phyloP scores from a whole-genome alignment of 1,140 invertebrate species.

The Zaprionus kolodkinae region DNA sequence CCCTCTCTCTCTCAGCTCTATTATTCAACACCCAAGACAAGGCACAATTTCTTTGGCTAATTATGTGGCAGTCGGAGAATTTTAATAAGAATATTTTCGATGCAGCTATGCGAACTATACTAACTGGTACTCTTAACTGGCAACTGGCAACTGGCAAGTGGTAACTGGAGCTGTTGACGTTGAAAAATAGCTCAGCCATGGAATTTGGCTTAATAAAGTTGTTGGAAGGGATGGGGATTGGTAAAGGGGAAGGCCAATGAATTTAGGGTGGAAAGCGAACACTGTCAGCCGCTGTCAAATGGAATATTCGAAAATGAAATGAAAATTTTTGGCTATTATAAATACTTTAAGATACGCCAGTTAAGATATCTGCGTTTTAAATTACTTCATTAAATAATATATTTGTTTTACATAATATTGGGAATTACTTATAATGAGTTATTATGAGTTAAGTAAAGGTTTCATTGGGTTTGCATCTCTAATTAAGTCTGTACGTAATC shows the following conservation, averaged over 20 bases:
- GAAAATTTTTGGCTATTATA: slow-evolving; percentile 1
- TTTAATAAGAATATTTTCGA: slow-evolving; percentile 44
- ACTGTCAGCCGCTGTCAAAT: slow-evolving; percentile 6
- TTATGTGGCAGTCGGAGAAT: slow-evolving; percentile 39
- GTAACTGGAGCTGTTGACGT: slow-evolving; percentile 31
- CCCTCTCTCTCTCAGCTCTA: not conserved
- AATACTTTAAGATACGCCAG: not conserved
- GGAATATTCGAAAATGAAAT: slow-evolving; percentile 8
- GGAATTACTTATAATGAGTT: no score
- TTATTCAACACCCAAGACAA: not conserved
- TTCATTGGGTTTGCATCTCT: not conserved
- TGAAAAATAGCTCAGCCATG: slow-evolving; percentile 30
- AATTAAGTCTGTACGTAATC: not conserved
- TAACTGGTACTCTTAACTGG: slow-evolving; percentile 10
- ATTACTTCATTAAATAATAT: not conserved
- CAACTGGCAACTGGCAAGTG: slow-evolving; percentile 5
- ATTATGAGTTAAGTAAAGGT: no score
- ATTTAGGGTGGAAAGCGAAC: not conserved
- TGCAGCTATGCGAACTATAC: slow-evolving; percentile 30
- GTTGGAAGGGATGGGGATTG: not conserved
- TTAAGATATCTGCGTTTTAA: not conserved
- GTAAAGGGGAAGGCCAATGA: not conserved
- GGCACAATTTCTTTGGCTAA: slow-evolving; percentile 29
- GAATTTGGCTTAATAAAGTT: slow-evolving; percentile 32
- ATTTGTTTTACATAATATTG: not conserved